These are phyloP conservation scores for Lasioglossum vierecki DNA, from an alignment of 2,888 invertebrate genomes.

Conservation along the genomic window DNA sequence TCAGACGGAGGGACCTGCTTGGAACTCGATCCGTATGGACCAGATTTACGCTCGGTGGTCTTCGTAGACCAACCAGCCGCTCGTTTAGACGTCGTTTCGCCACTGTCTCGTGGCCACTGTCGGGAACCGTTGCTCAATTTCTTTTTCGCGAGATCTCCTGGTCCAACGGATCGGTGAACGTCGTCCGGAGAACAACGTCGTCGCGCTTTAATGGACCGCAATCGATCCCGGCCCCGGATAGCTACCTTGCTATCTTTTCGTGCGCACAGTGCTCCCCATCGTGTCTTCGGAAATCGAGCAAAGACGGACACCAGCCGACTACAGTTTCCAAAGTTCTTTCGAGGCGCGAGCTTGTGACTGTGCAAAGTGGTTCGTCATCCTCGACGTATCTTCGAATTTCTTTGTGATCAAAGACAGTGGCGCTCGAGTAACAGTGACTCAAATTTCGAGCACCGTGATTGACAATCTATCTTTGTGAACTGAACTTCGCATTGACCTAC, in stretches of 20 bases:
- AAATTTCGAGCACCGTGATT: background rate
- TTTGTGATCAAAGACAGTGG: background rate
- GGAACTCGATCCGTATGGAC: slow-evolving; percentile 50
- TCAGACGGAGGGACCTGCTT: slow-evolving; percentile 33
- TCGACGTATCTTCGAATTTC: background rate
- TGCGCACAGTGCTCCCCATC: background rate
- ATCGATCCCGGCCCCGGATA: background rate
- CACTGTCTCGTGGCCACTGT: background rate
- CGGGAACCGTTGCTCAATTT: background rate
- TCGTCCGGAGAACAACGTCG: background rate
- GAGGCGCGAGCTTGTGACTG: background rate
- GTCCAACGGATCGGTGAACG: background rate
- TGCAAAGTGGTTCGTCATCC: background rate
- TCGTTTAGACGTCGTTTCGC: slow-evolving; percentile 15
- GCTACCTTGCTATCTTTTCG: background rate
- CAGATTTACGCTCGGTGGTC: slow-evolving; percentile 46
- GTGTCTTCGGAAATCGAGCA: background rate
- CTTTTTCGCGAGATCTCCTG: slow-evolving; percentile 1
- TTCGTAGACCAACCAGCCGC: slow-evolving; percentile 25
- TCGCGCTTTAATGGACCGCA: background rate
- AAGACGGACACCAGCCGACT: background rate
- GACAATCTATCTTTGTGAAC: background rate
- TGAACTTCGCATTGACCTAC: background rate
- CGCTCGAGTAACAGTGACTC: background rate
- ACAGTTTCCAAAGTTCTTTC: background rate